phyloP scores from a whole-genome alignment of 2,888 invertebrate species.

The Rotaria socialis region DNA sequence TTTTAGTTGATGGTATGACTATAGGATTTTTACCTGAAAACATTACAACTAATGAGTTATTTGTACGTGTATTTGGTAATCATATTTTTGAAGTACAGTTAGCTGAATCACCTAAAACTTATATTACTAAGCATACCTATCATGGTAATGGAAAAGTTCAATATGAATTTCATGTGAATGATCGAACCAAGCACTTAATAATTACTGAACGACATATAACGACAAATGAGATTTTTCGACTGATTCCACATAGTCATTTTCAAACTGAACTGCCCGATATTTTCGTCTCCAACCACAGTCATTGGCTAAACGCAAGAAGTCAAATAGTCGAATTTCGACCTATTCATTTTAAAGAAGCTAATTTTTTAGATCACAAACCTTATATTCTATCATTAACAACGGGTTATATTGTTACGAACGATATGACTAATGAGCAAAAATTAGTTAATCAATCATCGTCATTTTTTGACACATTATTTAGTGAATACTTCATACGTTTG shows the following conservation, averaged over 20 bases:
- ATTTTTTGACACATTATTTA: neutral
- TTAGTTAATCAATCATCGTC: neutral
- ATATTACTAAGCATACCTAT: neutral
- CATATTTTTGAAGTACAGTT: neutral
- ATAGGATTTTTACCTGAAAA: neutral
- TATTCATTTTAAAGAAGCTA: neutral
- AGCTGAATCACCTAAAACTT: neutral
- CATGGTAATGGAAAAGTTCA: neutral
- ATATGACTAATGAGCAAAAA: neutral
- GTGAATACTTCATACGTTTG: neutral
- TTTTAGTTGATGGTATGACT: neutral
- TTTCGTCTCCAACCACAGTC: neutral
- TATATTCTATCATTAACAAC: neutral
- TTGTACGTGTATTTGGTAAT: neutral
- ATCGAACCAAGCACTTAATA: neutral
- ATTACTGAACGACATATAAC: neutral
- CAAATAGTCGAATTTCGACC: neutral
- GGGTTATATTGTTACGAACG: neutral
- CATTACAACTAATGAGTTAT: neutral
- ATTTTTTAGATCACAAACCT: neutral
- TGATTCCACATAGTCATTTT: neutral
- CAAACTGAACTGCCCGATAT: neutral
- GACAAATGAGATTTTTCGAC: neutral
- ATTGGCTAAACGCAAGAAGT: neutral
- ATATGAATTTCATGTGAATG: neutral